Conservation (phyloP, 1,140 invertebrate genomes). For the Saxidomus purpurata region DNA sequence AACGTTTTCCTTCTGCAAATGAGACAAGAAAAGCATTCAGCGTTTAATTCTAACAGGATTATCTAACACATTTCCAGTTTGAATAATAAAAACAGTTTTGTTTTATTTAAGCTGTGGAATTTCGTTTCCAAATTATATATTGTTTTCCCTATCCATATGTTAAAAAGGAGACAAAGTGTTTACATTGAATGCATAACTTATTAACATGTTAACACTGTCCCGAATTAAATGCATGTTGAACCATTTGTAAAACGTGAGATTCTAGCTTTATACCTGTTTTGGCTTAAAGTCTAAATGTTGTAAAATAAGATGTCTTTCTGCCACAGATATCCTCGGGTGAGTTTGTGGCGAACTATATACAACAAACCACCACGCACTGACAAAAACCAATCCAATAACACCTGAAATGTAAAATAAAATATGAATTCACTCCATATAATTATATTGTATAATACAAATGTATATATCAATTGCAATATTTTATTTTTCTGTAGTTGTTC, state of each 20-base stretch:
- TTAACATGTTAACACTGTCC: no score
- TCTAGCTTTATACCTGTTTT: background rate
- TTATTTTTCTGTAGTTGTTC: background rate
- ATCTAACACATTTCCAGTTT: no score
- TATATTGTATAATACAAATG: background rate
- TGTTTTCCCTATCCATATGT: no score
- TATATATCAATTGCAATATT: background rate
- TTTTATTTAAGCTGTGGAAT: no score
- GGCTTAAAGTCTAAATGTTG: background rate
- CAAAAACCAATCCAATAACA: background rate
- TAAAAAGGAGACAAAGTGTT: no score
- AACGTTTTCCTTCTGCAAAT: background rate
- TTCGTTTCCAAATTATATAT: no score
- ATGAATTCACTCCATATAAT: background rate
- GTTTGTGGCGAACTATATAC: background rate
- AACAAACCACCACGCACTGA: background rate
- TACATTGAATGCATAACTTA: no score
- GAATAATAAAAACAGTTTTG: no score
- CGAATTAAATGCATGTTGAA: no score
- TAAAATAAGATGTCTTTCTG: slow-evolving; percentile 3
- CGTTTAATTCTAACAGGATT: no score
- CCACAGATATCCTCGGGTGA: background rate
- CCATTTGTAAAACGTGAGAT: no score
- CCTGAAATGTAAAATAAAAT: background rate
- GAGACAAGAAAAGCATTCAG: no score